These are phyloP conservation scores for Conus betulinus DNA, from an alignment of 1,140 invertebrate genomes.

Conservation along the genomic window DNA sequence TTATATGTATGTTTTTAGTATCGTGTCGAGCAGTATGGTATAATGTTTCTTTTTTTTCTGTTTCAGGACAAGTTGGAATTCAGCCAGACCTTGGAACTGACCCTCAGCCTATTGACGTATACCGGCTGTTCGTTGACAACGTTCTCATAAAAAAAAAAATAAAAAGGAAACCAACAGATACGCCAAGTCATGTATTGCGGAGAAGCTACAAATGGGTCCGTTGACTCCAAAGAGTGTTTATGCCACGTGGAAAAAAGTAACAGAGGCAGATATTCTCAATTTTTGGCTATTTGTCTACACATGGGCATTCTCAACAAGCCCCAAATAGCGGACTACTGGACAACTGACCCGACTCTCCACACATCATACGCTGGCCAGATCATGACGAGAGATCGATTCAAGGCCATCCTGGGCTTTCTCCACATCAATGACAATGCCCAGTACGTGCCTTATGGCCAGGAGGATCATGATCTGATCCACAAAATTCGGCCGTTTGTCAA, in stretches of 20 bases:
- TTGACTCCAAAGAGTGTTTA: not conserved
- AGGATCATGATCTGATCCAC: slow-evolving; percentile 15
- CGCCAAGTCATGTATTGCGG: not conserved
- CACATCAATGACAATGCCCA: slow-evolving; percentile 20
- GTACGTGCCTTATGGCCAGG: not conserved
- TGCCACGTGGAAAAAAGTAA: not conserved
- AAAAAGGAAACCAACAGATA: slow-evolving; percentile 12
- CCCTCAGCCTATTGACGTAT: slow-evolving; percentile 1
- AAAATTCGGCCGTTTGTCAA: slow-evolving; percentile 25
- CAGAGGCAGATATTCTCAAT: not conserved
- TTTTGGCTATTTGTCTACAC: slow-evolving; percentile 17
- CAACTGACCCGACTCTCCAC: not conserved
- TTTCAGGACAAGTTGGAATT: not conserved
- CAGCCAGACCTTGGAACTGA: not conserved
- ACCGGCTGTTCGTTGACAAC: not conserved
- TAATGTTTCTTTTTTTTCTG: not conserved
- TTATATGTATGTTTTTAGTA: too few species aligned
- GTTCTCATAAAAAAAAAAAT: not conserved
- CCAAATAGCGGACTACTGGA: slow-evolving; percentile 12
- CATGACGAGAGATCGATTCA: not conserved
- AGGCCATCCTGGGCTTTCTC: slow-evolving; percentile 11
- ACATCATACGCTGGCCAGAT: not conserved
- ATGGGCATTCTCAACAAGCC: slow-evolving; percentile 27
- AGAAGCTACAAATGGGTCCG: not conserved
- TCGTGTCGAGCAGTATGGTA: not conserved